These are phyloP conservation scores for Eristalinus aeneus DNA, from an alignment of 2,888 invertebrate genomes.

Conservation along the genomic window DNA sequence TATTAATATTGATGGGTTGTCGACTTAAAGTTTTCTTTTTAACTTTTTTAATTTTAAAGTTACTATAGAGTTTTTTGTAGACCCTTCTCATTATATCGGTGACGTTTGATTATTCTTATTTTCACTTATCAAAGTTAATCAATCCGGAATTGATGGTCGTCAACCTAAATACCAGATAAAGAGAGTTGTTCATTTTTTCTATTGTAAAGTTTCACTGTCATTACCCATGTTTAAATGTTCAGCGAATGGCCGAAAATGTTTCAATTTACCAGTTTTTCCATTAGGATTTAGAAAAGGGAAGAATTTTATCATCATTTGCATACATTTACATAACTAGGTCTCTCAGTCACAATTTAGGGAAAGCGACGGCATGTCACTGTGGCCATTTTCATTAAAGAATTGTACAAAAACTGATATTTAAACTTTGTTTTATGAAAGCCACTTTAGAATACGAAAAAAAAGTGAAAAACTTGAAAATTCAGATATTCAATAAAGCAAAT, in stretches of 20 bases:
- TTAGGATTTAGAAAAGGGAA: not conserved
- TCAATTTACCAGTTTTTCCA: not conserved
- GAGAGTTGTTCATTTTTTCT: not conserved
- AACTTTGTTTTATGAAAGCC: too few relatives aligned
- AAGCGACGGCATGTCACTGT: not conserved
- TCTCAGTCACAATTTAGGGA: not conserved
- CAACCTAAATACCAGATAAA: conserved; percentile 22
- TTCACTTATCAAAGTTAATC: conserved; percentile 57
- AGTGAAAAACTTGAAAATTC: too few relatives aligned
- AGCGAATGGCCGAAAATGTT: not conserved
- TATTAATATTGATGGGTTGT: not conserved
- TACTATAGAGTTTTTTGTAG: not conserved
- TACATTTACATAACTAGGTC: not conserved
- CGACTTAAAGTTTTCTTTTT: not conserved
- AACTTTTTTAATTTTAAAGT: not conserved
- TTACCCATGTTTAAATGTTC: not conserved
- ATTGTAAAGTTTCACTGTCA: not conserved
- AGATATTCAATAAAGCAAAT: too few relatives aligned
- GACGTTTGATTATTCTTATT: not conserved
- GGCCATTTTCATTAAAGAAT: not conserved
- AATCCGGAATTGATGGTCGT: conserved; percentile 52
- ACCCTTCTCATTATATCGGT: not conserved
- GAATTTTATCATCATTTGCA: not conserved
- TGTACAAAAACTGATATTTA: too few relatives aligned
- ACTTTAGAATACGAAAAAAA: too few relatives aligned